Conservation (phyloP, 1,140 invertebrate species). For the Trachymyrmex cornetzi region DNA sequence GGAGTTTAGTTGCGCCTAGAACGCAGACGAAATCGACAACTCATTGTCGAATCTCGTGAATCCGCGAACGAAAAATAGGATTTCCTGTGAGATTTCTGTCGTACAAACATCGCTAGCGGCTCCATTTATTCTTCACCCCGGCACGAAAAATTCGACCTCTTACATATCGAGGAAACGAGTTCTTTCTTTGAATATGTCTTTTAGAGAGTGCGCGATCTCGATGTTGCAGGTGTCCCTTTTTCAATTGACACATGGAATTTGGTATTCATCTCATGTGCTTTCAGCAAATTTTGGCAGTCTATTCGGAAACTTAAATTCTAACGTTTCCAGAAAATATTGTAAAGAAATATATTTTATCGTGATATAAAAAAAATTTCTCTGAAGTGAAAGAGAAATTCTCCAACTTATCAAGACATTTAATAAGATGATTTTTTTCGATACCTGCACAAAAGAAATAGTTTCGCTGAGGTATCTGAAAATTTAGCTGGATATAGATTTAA, state of each 20-base stretch:
- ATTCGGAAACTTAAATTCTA: background rate
- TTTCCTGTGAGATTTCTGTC: conserved; percentile 76
- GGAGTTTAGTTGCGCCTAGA: conserved; percentile 73
- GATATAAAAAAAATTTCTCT: background rate
- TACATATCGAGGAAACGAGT: conserved; percentile 34
- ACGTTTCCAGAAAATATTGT: background rate
- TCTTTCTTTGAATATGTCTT: conserved; percentile 12
- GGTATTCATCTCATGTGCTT: conserved; percentile 16
- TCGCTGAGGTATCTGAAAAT: too few species aligned
- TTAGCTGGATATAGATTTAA: too few species aligned
- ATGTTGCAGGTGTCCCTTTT: conserved; percentile 30
- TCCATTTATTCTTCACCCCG: conserved; percentile 36
- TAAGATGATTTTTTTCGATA: background rate
- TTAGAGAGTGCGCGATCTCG: conserved; percentile 14
- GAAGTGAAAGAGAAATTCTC: background rate
- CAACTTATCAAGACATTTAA: background rate
- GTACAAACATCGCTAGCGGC: conserved; percentile 65
- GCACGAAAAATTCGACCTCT: background rate
- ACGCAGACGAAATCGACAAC: conserved; percentile 65
- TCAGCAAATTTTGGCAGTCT: background rate
- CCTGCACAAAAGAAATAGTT: too few species aligned
- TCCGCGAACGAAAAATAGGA: conserved; percentile 45
- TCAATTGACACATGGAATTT: conserved; percentile 31
- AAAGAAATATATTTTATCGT: background rate
- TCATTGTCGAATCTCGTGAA: conserved; percentile 61